Evolutionary conservation across 2,113 vertebrate genomes (phyloP).

Genomic region (Nasalis larvatus): DNA sequence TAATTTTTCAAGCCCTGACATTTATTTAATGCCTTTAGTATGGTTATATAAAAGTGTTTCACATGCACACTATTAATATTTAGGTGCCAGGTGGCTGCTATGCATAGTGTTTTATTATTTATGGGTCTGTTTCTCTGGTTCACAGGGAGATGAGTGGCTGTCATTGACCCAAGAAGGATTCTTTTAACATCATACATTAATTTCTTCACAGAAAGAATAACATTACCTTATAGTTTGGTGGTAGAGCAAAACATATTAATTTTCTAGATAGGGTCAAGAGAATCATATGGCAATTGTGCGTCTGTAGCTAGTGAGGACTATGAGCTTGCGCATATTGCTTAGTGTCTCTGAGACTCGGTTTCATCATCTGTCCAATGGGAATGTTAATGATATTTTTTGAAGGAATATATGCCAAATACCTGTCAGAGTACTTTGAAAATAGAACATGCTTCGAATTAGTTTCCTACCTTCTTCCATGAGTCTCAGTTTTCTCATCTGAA

Average conservation of each 20-base stretch:
- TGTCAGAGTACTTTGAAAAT: not conserved
- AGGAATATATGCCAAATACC: not conserved
- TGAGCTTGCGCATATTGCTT: not conserved
- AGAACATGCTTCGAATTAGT: not conserved
- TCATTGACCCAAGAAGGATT: constrained; percentile 52
- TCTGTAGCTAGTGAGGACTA: not conserved
- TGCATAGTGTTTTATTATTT: constrained; percentile 59
- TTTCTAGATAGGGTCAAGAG: not conserved
- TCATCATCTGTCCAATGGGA: not conserved
- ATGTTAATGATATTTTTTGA: not conserved
- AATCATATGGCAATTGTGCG: not conserved
- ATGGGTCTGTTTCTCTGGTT: constrained; percentile 62
- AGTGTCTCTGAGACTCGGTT: not conserved
- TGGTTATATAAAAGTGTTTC: constrained; percentile 63
- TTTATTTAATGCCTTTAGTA: constrained; percentile 65
- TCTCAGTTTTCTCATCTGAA: not conserved
- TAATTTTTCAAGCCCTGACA: constrained; percentile 64
- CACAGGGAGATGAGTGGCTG: constrained; percentile 33
- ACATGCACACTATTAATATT: constrained; percentile 55
- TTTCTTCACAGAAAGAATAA: constrained; percentile 50
- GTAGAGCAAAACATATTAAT: not conserved
- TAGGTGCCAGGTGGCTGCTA: constrained; percentile 49
- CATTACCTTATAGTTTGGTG: not conserved
- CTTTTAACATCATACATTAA: constrained; percentile 48
- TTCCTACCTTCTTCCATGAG: not conserved